Percentiles rank a stretch among this genome's conserved stretches.
These are phyloP conservation scores for Graptemys geographica DNA, from an alignment of 2,797 vertebrate genomes.

Conservation along the genomic window DNA sequence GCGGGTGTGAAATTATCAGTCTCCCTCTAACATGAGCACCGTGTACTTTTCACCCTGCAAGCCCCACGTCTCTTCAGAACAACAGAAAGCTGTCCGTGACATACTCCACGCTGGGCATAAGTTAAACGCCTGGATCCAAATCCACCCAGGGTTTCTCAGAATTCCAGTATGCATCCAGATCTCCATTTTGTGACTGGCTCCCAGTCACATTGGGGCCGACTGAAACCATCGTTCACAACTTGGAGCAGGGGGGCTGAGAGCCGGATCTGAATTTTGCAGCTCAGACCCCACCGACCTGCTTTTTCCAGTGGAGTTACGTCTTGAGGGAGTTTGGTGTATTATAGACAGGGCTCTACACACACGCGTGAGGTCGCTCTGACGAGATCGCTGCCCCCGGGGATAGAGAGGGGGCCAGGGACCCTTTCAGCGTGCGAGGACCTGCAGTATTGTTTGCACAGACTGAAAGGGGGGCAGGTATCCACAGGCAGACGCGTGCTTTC, in stretches of 20 bases:
- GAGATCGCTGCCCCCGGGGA: background rate
- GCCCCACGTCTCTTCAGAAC: background rate
- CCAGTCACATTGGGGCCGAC: background rate
- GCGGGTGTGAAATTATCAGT: conserved; percentile 55
- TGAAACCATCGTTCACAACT: background rate
- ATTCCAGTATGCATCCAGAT: background rate
- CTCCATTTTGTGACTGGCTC: background rate
- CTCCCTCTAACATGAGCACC: background rate
- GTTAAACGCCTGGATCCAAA: background rate
- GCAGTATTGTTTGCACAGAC: background rate
- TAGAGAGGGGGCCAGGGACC: background rate
- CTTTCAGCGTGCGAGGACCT: background rate
- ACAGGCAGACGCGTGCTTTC: background rate
- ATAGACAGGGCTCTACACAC: background rate
- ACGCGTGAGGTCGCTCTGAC: background rate
- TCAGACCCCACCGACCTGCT: background rate
- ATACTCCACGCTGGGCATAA: background rate
- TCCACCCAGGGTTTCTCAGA: background rate
- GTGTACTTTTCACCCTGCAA: conserved; percentile 4
- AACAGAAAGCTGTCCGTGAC: background rate
- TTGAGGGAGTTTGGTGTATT: background rate
- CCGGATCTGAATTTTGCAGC: background rate
- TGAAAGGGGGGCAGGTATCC: background rate
- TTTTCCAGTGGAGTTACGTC: background rate
- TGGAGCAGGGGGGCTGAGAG: background rate